Evolutionary conservation across 2,113 vertebrate genomes (phyloP), one percentile per base, ranked within the genome.

Genomic region (Oceanodroma tethys): DNA sequence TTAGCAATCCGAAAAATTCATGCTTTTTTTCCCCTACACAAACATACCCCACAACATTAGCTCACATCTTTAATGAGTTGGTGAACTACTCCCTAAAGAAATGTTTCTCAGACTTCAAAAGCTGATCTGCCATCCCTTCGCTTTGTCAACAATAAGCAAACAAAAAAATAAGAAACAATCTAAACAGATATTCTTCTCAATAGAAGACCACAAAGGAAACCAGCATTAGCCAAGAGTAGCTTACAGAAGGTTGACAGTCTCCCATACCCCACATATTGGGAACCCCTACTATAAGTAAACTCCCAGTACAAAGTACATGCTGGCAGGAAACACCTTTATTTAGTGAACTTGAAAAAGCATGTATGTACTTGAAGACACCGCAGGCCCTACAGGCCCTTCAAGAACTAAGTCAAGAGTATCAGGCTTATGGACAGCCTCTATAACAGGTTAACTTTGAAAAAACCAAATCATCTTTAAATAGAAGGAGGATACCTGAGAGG

Each of bases 291-390:
- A 1, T 32, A 86, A 32, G 4, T 32, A 58, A 58, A 48, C 13
- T 62, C 17, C 9, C 6, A 55, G 26, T 19, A 88, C 13, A 71
- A 71, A 40, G n/a, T 2, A 40, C 13, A 21, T 13, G 21, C 11
- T 68, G 32, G 9, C 34, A 86, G n/a, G 13, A 72, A 93, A 81
- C 16, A 53, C 3, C 4, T 67, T 66, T 30, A n/a, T 45, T 67
- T 36, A 72, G 23, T 5, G 13, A 72, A 47, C 23, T 9, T 45
- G 2, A 36, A 81, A 81, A 88, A 34, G 14, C 17, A 72, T 12
- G 1, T 1, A 9, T 2, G 10, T 42, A 83, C 16, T 23, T 40
- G 27, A 91, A 18, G n/a, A 65, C 13, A 16, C 4, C 3, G 2
- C 11, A 88, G 63, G 19, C 26, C 10, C 32, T 50, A 55, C 0